Evolutionary conservation across 2,113 vertebrate genomes (phyloP).

Genomic region (Cyanoramphus novaezelandiae): DNA sequence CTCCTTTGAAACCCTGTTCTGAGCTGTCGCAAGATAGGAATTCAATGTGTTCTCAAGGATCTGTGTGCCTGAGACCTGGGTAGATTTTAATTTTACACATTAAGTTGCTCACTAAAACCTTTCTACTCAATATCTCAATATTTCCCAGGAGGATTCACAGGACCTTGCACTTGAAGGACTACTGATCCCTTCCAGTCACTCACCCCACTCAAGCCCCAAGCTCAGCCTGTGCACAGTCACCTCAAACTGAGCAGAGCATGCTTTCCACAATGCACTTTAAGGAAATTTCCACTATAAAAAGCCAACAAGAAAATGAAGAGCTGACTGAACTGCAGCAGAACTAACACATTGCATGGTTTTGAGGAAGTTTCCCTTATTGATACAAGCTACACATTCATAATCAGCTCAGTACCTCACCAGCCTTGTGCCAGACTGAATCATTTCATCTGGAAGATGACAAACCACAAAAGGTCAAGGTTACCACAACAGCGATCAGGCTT

Average conservation of each 20-base stretch:
- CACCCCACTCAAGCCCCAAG: background rate
- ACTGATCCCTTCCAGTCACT: background rate
- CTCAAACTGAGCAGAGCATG: background rate
- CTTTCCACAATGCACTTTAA: background rate
- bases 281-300: background rate
- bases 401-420: constrained; percentile 13
- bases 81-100: background rate
- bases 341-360: background rate
- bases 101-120: background rate
- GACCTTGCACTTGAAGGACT: background rate
- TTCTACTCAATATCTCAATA: background rate
- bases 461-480: constrained; percentile 17
- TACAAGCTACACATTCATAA: background rate
- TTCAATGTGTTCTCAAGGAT: background rate
- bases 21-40: background rate
- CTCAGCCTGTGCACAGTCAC: background rate
- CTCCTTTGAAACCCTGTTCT: background rate
- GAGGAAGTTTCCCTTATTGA: constrained; percentile 31
- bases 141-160: background rate
- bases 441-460: constrained; percentile 1
- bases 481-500: background rate
- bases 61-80: background rate
- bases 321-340: background rate
- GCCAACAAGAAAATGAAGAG: background rate
- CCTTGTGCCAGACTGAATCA: constrained; percentile 6